Evolutionary conservation across 1,140 invertebrate species (phyloP), one percentile per base, ranked within the genome.

Genomic region (Drosophila simulans): DNA sequence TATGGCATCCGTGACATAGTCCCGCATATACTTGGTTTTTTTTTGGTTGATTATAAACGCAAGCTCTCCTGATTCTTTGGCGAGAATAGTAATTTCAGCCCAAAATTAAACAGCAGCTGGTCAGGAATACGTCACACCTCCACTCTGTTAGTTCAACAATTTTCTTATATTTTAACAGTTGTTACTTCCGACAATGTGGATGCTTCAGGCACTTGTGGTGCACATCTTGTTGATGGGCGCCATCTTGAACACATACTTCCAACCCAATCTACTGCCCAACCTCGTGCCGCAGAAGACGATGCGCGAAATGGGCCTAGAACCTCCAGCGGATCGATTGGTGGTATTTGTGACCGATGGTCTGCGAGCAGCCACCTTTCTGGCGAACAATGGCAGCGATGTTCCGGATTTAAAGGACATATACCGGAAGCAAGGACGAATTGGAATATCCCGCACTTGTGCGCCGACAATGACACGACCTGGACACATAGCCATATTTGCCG

Each of bases 401-500:
- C 82, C 75, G 5, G 63, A 82, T 54, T 25, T 92, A 17, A 31
- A 62, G 35, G 53, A 75, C 7, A 42, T 90, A 17, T 63, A 81
- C 58, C 94, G 77, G 92, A 93, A 74, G 2, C 64, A 93, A 80
- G 97, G 97, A 39, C 93, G 95, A 34, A 98, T 96, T 94, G 98
- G 98, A 34, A 94, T 99, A 73, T 98, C 97, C 20, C 95, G 97
- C 77, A 97, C 98, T 0, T 93, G 95, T 90, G 96, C 99, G 8
- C 98, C 98, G 0, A 99, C 98, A 11, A 98, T 99, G 93, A 98
- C 98, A 0, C 94, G 98, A 62, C 98, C 98, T 20, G 98, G 98
- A 0, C 98, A 99, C 94, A 97, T 99, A 31, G 98, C 98, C 22
- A 94, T 99, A 0, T 96, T 98, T 83, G 98, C 97, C 64, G 91